A percentile compares a stretch with the other conserved stretches of the same genome.
These are phyloP conservation scores for Xyliphius kryptos DNA, from an alignment of 2,113 vertebrate genomes.

Conservation along the genomic window DNA sequence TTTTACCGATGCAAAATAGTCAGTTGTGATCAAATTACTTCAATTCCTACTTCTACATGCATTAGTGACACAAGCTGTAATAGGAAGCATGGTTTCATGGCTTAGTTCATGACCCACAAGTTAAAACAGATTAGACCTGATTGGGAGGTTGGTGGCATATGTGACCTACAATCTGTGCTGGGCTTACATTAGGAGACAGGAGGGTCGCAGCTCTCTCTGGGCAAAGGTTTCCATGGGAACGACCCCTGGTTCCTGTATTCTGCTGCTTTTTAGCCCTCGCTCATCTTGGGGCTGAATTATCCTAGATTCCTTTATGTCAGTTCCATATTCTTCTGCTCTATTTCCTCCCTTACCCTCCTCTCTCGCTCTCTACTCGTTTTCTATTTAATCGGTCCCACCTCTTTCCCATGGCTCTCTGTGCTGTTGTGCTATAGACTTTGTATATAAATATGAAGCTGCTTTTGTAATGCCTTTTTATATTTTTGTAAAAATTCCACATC, in stretches of 20 bases:
- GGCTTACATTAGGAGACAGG: constrained; percentile 45
- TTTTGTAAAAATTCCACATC: too few relatives aligned
- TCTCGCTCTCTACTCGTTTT: constrained; percentile 8
- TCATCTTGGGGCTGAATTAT: constrained; percentile 60
- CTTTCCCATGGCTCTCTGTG: constrained; percentile 18
- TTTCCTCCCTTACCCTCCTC: constrained; percentile 49
- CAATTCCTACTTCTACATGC: not conserved
- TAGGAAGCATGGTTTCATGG: constrained; percentile 46
- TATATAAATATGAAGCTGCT: not conserved
- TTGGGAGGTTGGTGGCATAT: constrained; percentile 58
- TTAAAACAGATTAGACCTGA: constrained; percentile 62
- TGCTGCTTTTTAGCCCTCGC: constrained; percentile 59
- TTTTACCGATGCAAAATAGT: too few relatives aligned
- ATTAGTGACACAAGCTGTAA: constrained; percentile 37
- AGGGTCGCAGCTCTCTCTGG: constrained; percentile 53
- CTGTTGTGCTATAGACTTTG: not conserved
- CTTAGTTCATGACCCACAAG: constrained; percentile 57
- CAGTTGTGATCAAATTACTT: too few relatives aligned
- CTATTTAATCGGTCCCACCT: constrained; percentile 1
- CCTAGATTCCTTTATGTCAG: constrained; percentile 65
- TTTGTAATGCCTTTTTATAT: too few relatives aligned
- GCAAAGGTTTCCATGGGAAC: constrained; percentile 71
- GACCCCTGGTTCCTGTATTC: constrained; percentile 59
- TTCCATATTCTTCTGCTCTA: constrained; percentile 70
- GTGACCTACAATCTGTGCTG: constrained; percentile 67